Base-by-base conservation (phyloP, 1,140 invertebrate genomes). In the Bombyx mandarina region DNA sequence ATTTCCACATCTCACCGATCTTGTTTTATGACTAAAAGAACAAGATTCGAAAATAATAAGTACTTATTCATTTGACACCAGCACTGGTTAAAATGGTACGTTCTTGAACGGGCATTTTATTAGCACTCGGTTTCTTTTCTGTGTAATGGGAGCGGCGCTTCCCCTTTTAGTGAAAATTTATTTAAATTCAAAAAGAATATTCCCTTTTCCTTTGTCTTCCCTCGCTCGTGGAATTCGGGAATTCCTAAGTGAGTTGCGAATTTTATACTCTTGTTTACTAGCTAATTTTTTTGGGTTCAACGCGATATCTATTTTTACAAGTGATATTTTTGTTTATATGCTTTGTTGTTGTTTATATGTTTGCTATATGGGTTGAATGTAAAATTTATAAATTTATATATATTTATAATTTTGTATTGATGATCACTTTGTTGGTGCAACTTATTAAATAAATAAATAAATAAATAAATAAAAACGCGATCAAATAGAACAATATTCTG, bases 151-250 rank as follows among this genome's bases (percentile, higher is more conserved):
- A 86, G 66, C 66, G 52, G 51, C 69, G 62, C 65, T 68, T 62
- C 63, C 63, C 59, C 61, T 69, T 69, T 65, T 67, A 71, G 66
- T 67, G 61, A 65, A 75, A 71, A 75, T 81, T 78, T 82, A 82
- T 84, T 84, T 82, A 82, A 82, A 84, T 82, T 84, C 75, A 72
- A 66, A 74, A 76, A 78, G 73, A 78, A 77, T 77, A 75, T 69
- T 79, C 69, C 63, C 53, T 43, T 54, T 73, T 73, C 69, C 61
- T 71, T 69, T 66, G 63, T 63, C 59, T 70, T 70, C 61, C 69
- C 67, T 62, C 62, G 67, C 69, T 63, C 55, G 59, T 56, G 62
- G 61, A 58, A 64, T 65, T 66, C 53, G 60, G 70, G 73, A 78
- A 75, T 65, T 71, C 61, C 77, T 79, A 71, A 80, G 69, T 77